Percentiles rank a stretch among this genome's conserved stretches.
Evolutionary conservation across 92 coral and sea anemone species (phyloP).

Genomic region (Porites evermanni): DNA sequence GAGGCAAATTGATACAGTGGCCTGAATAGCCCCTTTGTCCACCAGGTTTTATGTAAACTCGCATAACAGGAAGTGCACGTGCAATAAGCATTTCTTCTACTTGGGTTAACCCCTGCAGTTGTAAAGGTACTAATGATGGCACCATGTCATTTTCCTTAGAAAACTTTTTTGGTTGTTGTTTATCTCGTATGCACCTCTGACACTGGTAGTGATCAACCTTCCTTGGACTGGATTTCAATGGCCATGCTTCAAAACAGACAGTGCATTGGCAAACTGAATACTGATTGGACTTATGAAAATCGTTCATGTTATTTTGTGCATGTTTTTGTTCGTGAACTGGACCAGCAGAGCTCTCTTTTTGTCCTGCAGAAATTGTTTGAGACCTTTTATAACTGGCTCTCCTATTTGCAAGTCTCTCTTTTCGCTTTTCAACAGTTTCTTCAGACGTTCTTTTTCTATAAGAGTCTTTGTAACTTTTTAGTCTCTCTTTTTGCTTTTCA

Average conservation of each 20-base stretch:
- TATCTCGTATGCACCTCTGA: conserved; percentile 63
- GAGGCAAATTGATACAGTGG: conserved; percentile 60
- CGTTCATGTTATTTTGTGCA: conserved; percentile 34
- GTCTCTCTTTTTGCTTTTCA: conserved; percentile 3
- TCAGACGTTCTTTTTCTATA: conserved; percentile 13
- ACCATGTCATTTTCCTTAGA: conserved; percentile 73
- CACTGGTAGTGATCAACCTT: conserved; percentile 38
- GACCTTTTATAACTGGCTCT: conserved; percentile 12
- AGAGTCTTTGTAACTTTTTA: not conserved
- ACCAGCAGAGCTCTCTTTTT: not conserved
- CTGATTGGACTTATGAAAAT: conserved; percentile 55
- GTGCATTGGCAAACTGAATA: conserved; percentile 60
- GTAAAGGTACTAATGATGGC: conserved; percentile 65
- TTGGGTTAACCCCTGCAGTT: conserved; percentile 47
- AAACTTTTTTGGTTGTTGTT: conserved; percentile 56
- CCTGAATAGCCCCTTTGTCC: conserved; percentile 61
- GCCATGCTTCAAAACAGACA: conserved; percentile 65
- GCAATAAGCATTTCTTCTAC: no score
- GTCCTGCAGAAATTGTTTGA: not conserved
- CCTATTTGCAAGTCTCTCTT: conserved; percentile 30
- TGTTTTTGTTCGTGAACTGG: conserved; percentile 42
- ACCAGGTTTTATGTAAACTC: conserved; percentile 70
- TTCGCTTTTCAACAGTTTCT: conserved; percentile 16
- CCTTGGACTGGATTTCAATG: conserved; percentile 41
- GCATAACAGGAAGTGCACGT: conserved; percentile 64